Conservation (phyloP, 2,113 vertebrate species). For the Anser brachyrhynchus region DNA sequence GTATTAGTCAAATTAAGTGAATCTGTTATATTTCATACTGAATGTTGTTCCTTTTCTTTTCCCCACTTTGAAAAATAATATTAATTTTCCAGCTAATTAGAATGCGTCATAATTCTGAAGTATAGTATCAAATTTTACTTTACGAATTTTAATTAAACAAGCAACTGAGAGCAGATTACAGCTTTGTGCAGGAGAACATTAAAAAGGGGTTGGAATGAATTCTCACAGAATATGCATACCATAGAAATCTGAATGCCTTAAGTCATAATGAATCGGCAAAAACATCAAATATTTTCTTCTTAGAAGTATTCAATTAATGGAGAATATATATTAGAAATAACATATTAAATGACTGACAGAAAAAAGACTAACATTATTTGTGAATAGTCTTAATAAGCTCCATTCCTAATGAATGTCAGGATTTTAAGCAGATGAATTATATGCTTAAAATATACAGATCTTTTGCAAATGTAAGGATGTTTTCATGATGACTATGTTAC, state of each 20-base stretch:
- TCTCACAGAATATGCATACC: neutral
- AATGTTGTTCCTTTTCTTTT: neutral
- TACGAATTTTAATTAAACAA: conserved; percentile 43
- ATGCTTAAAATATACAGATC: neutral
- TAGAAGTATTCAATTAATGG: neutral
- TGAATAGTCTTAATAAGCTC: neutral
- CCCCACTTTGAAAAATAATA: neutral
- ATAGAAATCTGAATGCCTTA: neutral
- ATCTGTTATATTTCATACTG: conserved; percentile 8
- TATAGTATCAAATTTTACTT: conserved; percentile 6
- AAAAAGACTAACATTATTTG: neutral
- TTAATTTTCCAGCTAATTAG: conserved; percentile 49
- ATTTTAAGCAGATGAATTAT: neutral
- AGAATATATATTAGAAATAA: neutral
- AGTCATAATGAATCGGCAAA: neutral
- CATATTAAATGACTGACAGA: neutral
- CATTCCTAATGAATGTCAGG: neutral
- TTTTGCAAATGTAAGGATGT: neutral
- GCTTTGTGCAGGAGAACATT: neutral
- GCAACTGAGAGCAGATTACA: neutral
- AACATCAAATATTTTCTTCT: neutral
- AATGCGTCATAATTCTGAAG: conserved; percentile 11
- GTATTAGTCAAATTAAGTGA: conserved; percentile 29
- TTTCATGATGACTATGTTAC: neutral
- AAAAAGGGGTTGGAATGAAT: neutral